A percentile compares a stretch with the other conserved stretches of the same genome.
These are phyloP conservation scores for Aphaenogaster rudis DNA, from an alignment of 1,140 invertebrate genomes.

Conservation along the genomic window DNA sequence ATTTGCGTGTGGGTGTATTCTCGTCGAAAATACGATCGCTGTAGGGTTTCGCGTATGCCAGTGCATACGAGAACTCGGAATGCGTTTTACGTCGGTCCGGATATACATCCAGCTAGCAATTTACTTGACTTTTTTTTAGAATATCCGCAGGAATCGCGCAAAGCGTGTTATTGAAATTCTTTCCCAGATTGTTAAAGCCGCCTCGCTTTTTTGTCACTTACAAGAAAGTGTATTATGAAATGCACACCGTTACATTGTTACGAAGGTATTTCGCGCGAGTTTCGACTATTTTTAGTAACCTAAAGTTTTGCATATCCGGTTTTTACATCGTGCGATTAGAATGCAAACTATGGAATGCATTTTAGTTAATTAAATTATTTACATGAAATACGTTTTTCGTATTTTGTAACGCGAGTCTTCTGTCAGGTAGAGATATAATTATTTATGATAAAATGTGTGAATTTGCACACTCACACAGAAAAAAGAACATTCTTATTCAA, in stretches of 20 bases:
- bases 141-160: slow-evolving; percentile 5
- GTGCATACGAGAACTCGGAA: background rate
- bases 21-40: slow-evolving; percentile 41
- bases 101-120: slow-evolving; percentile 33
- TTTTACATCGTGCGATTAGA: background rate
- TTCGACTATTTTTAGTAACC: background rate
- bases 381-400: background rate
- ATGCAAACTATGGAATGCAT: background rate
- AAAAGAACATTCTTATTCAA: too few species aligned
- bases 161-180: slow-evolving; percentile 35
- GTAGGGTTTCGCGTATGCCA: background rate
- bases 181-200: background rate
- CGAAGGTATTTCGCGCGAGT: background rate
- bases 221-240: background rate
- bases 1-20: slow-evolving; percentile 1
- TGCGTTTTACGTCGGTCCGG: background rate
- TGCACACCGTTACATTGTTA: slow-evolving; percentile 1
- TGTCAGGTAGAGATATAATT: background rate
- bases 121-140: slow-evolving; percentile 27
- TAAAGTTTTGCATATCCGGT: background rate
- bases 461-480: background rate
- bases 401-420: background rate
- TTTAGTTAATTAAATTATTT: background rate
- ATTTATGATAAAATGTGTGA: background rate
- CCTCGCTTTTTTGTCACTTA: background rate